Conservation (phyloP, 2,888 invertebrate species). For the Rhamphomyia laevipes region DNA sequence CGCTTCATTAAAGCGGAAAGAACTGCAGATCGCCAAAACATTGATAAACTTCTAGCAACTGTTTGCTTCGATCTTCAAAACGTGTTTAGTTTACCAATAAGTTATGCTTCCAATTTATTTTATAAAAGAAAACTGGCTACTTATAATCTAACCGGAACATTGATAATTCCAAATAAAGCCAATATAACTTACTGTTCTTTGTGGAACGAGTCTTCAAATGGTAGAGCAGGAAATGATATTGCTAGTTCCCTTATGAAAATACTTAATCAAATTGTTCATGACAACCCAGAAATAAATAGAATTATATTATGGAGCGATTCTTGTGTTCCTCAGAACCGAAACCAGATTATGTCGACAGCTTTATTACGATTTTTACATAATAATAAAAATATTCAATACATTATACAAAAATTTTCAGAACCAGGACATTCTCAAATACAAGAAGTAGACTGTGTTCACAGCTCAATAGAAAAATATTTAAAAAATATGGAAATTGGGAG, state of each 20-base stretch:
- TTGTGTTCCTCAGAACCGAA: neutral
- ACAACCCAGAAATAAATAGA: neutral
- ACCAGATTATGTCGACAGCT: neutral
- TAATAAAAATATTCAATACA: neutral
- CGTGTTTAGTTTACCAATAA: too few relatives aligned
- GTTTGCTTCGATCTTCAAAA: too few relatives aligned
- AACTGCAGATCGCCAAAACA: too few relatives aligned
- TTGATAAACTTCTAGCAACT: too few relatives aligned
- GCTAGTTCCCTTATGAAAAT: neutral
- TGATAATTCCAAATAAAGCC: neutral
- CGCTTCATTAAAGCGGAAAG: too few relatives aligned
- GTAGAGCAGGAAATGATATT: too few relatives aligned
- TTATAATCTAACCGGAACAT: neutral
- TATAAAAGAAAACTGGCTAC: neutral
- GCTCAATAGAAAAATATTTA: neutral
- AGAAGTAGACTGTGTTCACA: neutral
- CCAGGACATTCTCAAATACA: neutral
- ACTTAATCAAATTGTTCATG: neutral
- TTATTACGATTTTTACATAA: neutral
- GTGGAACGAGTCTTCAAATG: too few relatives aligned
- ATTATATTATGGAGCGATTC: too few relatives aligned
- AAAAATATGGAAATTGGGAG: neutral
- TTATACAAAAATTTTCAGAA: conserved; percentile 1
- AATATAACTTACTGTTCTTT: neutral
- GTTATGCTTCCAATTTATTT: too few relatives aligned